phyloP scores from a whole-genome alignment of 1,140 invertebrate species.

The Drosophila persimilis region DNA sequence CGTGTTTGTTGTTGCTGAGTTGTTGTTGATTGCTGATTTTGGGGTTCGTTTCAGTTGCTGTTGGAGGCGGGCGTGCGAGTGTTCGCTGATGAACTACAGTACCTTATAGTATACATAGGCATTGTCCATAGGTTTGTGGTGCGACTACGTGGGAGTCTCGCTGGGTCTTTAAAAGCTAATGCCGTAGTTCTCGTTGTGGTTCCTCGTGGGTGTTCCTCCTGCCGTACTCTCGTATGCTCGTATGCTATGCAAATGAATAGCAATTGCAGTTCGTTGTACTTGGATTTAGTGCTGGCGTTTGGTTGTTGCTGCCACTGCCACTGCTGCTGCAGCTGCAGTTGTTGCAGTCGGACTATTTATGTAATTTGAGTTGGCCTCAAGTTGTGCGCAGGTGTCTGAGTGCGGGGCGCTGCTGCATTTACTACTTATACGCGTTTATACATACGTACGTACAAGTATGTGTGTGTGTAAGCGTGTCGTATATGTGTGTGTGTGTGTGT shows the following conservation, averaged over 20 bases:
- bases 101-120: conserved; percentile 83
- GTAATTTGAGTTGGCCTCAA: conserved; percentile 69
- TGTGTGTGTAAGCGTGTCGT: background rate
- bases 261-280: conserved; percentile 77
- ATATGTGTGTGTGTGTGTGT: conserved; percentile 12
- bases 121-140: conserved; percentile 82
- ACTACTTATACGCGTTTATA: too few relatives aligned
- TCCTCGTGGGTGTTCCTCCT: conserved; percentile 13
- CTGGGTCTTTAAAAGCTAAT: conserved; percentile 64
- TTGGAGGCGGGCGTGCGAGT: conserved; percentile 37
- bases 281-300: conserved; percentile 34
- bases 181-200: conserved; percentile 15
- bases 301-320: conserved; percentile 1
- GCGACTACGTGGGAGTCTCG: conserved; percentile 39
- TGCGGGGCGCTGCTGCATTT: background rate
- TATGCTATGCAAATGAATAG: conserved; percentile 55
- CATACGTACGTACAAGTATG: conserved; percentile 7
- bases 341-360: conserved; percentile 55
- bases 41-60: conserved; percentile 29
- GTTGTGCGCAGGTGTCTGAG: conserved; percentile 55
- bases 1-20: conserved; percentile 36
- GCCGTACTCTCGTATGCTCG: conserved; percentile 6
- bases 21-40: conserved; percentile 16
- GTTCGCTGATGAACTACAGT: conserved; percentile 56
- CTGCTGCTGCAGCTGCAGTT: too few relatives aligned